Evolutionary conservation across 2,113 vertebrate genomes (phyloP).

Genomic region (Scatophagus argus): DNA sequence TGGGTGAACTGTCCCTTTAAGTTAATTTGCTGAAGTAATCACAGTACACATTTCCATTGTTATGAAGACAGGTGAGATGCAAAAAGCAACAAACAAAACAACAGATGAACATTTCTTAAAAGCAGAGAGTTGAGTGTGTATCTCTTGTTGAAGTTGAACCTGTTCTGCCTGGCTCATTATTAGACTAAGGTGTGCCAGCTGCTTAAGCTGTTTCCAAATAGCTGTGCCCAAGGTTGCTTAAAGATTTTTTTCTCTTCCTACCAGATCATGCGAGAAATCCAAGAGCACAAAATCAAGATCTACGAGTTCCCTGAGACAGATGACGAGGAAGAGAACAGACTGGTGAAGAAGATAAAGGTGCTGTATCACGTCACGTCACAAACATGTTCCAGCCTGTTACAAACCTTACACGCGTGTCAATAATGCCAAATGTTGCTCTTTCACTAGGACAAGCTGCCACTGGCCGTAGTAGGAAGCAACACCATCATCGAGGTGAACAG

Average conservation of each 20-base stretch:
- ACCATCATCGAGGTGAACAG: slow-evolving; percentile 97
- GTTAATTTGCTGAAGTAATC: no score
- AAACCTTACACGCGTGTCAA: background rate
- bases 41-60: no score
- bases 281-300: slow-evolving; percentile 99
- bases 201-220: background rate
- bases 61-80: no score
- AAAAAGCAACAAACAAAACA: no score
- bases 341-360: slow-evolving; percentile 98
- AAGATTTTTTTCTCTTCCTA: slow-evolving; percentile 19
- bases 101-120: no score
- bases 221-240: background rate
- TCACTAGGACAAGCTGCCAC: slow-evolving; percentile 93
- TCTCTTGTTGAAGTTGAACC: background rate
- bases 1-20: no score
- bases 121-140: background rate
- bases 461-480: slow-evolving; percentile 99
- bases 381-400: background rate
- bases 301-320: slow-evolving; percentile 99
- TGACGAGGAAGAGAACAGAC: slow-evolving; percentile 97
- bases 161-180: background rate
- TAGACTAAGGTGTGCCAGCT: background rate
- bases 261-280: slow-evolving; percentile 99
- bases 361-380: background rate
- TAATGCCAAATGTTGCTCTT: background rate